Evolutionary conservation across 2,113 vertebrate species (phyloP), one percentile per base, ranked within the genome.

Genomic region (Gracilinanus agilis): DNA sequence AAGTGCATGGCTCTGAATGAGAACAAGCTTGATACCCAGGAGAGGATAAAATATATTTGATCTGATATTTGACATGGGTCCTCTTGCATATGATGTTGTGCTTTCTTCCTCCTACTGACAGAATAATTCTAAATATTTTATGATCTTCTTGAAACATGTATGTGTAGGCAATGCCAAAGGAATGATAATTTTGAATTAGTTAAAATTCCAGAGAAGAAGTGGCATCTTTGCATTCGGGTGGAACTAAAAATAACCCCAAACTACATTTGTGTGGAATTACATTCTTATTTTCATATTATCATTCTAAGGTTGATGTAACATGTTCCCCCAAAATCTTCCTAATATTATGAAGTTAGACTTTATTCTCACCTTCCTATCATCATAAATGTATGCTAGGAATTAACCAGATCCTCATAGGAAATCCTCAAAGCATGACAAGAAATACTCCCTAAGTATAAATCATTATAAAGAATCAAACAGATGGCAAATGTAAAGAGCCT

Each of bases 241-340:
- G 0, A 92, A 88, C 55, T 90, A 90, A 93, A 95, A 94, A 83
- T 2, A 67, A 83, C 40, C 67, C n/a, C 40, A 40, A 34, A 83
- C 40, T 40, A 5, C 67, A 40, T 83, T 40, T 83, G n/a, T 40
- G 67, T 40, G 67, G 67, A 83, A 40, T 83, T 58, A 27, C 56
- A 58, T 58, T 58, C 8, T 27, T 88, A 88, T 91, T 7, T 49
- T 3, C n/a, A 53, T 29, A 19, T n/a, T 90, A 95, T 90, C 24
- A 92, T 24, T 2, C 40, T 54, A 90, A 24, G 75, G 49, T 1
- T 5, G n/a, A 44, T 27, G 29, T 61, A 88, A 92, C 91, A 19
- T 61, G 58, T 94, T 94, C 95, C 53, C 67, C 90, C 21, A 11
- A 90, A 40, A 83, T 95, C 53, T 61, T 55, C 94, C 95, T 75